Base-by-base conservation (phyloP, 2,113 vertebrate species). In the Donacobius atricapilla region DNA sequence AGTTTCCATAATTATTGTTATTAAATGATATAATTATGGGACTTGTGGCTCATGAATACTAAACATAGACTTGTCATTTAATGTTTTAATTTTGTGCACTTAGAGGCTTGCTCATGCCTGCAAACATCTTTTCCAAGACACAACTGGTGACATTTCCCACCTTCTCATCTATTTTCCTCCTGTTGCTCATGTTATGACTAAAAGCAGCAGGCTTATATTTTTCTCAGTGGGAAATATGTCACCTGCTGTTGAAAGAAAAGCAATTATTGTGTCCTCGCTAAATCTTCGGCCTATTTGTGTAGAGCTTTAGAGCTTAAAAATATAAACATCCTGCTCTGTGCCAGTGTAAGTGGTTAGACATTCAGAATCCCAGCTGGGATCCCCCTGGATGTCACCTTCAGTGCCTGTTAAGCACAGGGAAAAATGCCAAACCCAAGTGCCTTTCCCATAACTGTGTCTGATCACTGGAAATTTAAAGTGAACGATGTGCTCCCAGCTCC, bases 191-290 rank as follows among this genome's bases (percentile, higher is more conserved):
- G 84, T 96, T 96, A 94, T 94, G 93, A 97, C 93, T 86, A 79
- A 94, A 88, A 96, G 76, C 86, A 90, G 93, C 94, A 64, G 77
- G 86, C 53, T 89, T 92, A 89, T 92, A 85, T 89, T 90, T 90
- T 96, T 94, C 94, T 76, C 58, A 57, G 97, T 93, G 97, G 97
- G 96, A 97, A 96, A 94, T 60, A 71, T 83, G 93, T 97, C 95
- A 95, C 97, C 92, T 94, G 87, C 95, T 83, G 71, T 65, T 94
- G 93, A 95, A 95, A 97, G 96, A 87, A 91, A 97, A 96, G 97
- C 96, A 97, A 98, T 98, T 97, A 98, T 82, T 96, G 92, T 81
- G 83, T 94, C 89, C 96, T 89, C 14, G 3, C 94, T 97, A 94
- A 97, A 95, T 98, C 96, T 93, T 61, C 21, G 77, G 90, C 65